A percentile compares a stretch with the other conserved stretches of the same genome.
These are phyloP conservation scores for Anguilla anguilla DNA, from an alignment of 2,797 vertebrate genomes.

Conservation along the genomic window DNA sequence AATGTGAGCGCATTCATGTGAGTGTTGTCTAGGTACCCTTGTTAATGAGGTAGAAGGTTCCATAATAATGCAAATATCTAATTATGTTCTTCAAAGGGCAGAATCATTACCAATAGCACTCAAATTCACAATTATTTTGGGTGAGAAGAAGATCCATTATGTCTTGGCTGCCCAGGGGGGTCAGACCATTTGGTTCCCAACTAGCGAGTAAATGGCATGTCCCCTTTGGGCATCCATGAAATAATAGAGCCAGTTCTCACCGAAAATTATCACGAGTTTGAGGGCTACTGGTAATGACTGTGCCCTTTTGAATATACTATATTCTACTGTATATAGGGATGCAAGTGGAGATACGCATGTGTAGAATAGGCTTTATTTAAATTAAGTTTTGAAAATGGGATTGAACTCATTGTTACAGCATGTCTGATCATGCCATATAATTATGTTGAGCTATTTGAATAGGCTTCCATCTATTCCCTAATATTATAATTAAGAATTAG, in stretches of 20 bases:
- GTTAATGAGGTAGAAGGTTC: background rate
- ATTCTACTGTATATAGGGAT: background rate
- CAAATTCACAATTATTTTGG: constrained; percentile 3
- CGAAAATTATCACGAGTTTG: background rate
- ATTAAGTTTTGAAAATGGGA: background rate
- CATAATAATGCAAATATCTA: background rate
- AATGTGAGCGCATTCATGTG: background rate
- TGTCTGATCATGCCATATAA: background rate
- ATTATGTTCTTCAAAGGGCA: constrained; percentile 15
- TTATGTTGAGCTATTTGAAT: no score
- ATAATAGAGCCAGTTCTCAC: background rate
- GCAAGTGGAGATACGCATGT: background rate
- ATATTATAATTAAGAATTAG: no score
- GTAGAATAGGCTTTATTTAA: background rate
- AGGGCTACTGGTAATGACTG: background rate
- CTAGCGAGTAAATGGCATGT: background rate
- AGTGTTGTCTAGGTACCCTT: background rate
- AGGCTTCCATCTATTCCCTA: no score
- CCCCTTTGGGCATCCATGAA: background rate
- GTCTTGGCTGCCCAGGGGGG: background rate
- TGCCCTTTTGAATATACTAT: background rate
- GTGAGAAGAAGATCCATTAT: background rate
- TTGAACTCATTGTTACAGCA: background rate
- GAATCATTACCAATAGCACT: constrained; percentile 10
- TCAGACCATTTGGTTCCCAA: background rate